Base-by-base conservation (phyloP, 2,888 invertebrate species). In the Anthoptus insignis region DNA sequence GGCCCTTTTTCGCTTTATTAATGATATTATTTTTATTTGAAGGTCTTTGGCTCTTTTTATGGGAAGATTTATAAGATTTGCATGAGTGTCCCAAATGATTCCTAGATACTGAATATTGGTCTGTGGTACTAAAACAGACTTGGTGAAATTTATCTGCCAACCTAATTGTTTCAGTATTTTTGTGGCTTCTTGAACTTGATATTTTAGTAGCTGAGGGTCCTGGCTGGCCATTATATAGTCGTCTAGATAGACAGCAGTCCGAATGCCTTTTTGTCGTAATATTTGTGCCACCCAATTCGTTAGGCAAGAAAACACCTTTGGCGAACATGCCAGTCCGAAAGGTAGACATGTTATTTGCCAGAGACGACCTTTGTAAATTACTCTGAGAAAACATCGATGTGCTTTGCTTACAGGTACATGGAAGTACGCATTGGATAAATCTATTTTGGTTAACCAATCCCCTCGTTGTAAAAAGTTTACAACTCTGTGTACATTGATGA, bases 251-350 rank as follows among this genome's bases (percentile, higher is more conserved):
- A 37, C 37, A n/a, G n/a, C 37, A 2, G n/a, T 37, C 9, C 37
- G 37, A n/a, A 37, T 37, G 6, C 67, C 54, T 72, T 54, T n/a
- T 8, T 56, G 13, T 37, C 74, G 7, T 65, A 68, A 8, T 42
- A 39, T 59, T 57, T 50, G 66, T 7, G 72, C 73, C 0, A 75
- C n/a, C 75, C 73, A 76, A 56, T 74, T 76, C 27, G 67, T 61
- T 0, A 68, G 37, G n/a, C 37, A 37, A n/a, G 37, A 13, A 37
- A 37, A 37, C 1, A 49, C 14, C 16, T 59, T 59, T 2, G 66
- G 68, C 0, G 66, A 66, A 1, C 49, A 47, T 1, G 66, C 52
- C 0, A 68, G 56, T 0, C 68, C 66, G 27, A 68, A 68, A 0
- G 66, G 68, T 6, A 68, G 63, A 16, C 63, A 68, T 2, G 42